Base-by-base conservation (phyloP, 2,797 vertebrate species). In the Alexandromys oeconomus region DNA sequence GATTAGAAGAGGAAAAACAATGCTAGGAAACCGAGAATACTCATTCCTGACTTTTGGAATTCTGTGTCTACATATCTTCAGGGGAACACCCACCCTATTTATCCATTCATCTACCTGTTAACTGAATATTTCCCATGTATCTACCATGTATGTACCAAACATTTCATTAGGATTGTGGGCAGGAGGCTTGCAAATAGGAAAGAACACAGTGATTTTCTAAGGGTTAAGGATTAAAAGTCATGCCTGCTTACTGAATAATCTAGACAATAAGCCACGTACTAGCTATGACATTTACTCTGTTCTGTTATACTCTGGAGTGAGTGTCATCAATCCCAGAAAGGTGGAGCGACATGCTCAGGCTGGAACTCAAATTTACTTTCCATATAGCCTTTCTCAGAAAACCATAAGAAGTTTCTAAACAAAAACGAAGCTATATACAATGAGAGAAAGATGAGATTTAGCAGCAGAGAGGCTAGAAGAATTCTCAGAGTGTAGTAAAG, bases 31-130 rank as follows among this genome's bases (percentile, higher is more conserved):
- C 7, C 59, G 23, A 77, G 46, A 96, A 89, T 59, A 90, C 27
- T 76, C 31, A 89, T 65, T 95, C 85, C 67, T 88, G n/a, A 90
- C 59, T 95, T 95, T 81, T 92, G 54, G 80, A 96, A 97, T 48
- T 73, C 61, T 85, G 37, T 77, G 77, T n/a, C 59, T 43, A 78
- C 12, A 87, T 40, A 59, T 74, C 40, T n/a, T 34, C 54, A 84
- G 77, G 31, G 90, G 93, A 93, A 74, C 87, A 94, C 43, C 43
- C 25, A 95, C 61, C 51, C 40, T 46, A 88, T 19, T n/a, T 85
- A 91, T 25, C 40, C 40, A 79, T 21, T 43, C 31, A 81, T 48
- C 31, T n/a, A 81, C 85, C 61, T 80, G 80, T 29, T 85, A 94
- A 91, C 25, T 79, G 51, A 94, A 74, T 48, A 57, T 78, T 95